Conservation (phyloP, 2,888 invertebrate species). For the Melitaea athalia region DNA sequence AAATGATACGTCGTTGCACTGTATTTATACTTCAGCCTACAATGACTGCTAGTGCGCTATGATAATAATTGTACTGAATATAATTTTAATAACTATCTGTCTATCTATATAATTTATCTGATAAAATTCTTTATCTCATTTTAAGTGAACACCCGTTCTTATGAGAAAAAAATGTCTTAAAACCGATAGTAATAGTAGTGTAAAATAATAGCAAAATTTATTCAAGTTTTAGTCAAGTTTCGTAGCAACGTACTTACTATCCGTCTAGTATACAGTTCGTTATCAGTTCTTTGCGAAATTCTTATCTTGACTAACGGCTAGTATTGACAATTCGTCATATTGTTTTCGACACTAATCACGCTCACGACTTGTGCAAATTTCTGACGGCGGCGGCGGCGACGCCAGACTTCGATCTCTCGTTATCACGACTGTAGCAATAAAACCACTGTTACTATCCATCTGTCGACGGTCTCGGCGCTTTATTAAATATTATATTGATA, state of each 20-base stretch:
- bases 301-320: constrained; percentile 39
- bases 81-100: too few relatives aligned
- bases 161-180: too few relatives aligned
- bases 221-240: neutral
- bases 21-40: neutral
- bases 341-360: constrained; percentile 39
- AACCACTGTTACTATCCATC: constrained; percentile 31
- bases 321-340: constrained; percentile 35
- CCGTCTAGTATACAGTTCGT: constrained; percentile 10
- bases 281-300: constrained; percentile 24
- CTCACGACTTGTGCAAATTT: constrained; percentile 34
- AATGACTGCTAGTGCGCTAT: neutral
- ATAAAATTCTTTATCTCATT: too few relatives aligned
- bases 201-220: neutral
- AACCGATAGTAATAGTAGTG: neutral
- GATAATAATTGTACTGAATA: neutral
- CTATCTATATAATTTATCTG: too few relatives aligned
- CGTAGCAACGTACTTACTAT: neutral
- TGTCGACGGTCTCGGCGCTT: constrained; percentile 23
- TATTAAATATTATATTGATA: constrained; percentile 23
- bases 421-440: constrained; percentile 35
- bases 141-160: too few relatives aligned
- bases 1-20: neutral
- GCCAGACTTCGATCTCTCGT: constrained; percentile 35
- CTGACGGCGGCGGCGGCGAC: constrained; percentile 23